phyloP scores from a whole-genome alignment of 92 coral and sea anemone species.

The Epizoanthus ramosus region DNA sequence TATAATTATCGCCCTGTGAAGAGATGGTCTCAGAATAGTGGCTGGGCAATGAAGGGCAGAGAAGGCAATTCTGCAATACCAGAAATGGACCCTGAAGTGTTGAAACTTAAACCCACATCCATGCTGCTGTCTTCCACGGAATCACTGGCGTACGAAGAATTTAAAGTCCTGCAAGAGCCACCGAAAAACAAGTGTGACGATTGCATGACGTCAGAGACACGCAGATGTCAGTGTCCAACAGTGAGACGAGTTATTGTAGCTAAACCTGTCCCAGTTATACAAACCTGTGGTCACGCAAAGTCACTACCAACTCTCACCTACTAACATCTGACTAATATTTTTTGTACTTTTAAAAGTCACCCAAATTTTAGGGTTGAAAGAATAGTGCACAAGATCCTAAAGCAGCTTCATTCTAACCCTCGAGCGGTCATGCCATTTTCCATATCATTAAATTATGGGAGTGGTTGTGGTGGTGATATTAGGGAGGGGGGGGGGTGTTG shows the following conservation, averaged over 20 bases:
- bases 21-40: slow-evolving; percentile 32
- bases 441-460: too few relatives aligned
- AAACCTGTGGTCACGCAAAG: slow-evolving; percentile 78
- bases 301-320: slow-evolving; percentile 50
- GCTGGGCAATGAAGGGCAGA: not conserved
- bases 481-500: too few relatives aligned
- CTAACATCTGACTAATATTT: not conserved
- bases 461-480: too few relatives aligned
- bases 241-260: slow-evolving; percentile 63
- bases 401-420: too few relatives aligned
- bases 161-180: slow-evolving; percentile 77
- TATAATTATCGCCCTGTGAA: slow-evolving; percentile 86
- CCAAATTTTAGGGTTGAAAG: too few relatives aligned
- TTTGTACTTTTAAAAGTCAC: too few relatives aligned
- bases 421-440: too few relatives aligned
- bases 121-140: slow-evolving; percentile 7
- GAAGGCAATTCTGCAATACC: not conserved
- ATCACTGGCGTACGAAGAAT: slow-evolving; percentile 38
- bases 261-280: slow-evolving; percentile 81
- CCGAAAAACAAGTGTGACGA: slow-evolving; percentile 47
- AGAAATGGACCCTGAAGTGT: slow-evolving; percentile 13
- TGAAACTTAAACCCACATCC: not conserved
- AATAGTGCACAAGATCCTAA: too few relatives aligned
- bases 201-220: slow-evolving; percentile 50
- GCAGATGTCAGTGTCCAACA: slow-evolving; percentile 20